A percentile compares a stretch with the other conserved stretches of the same genome.
phyloP scores from a whole-genome alignment of 2,797 vertebrate genomes.

The Lepus townsendii region DNA sequence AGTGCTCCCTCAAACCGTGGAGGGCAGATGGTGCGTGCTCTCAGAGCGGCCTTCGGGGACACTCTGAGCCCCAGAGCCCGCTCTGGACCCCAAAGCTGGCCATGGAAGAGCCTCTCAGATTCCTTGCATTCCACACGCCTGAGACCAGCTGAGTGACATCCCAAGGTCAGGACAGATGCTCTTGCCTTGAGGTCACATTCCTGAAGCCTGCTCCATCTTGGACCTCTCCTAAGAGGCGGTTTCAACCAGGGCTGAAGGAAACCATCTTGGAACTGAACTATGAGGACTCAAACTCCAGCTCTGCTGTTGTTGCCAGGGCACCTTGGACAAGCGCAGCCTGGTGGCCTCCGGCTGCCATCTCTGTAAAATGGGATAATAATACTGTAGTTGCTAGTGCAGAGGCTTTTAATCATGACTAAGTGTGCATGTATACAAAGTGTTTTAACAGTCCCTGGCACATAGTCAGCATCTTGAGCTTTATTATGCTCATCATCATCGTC shows the following conservation, averaged over 20 bases:
- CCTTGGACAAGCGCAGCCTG: background rate
- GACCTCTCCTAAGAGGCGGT: background rate
- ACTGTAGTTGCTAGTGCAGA: background rate
- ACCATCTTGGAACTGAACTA: background rate
- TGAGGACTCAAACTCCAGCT: background rate
- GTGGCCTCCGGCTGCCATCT: background rate
- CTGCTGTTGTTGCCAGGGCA: background rate
- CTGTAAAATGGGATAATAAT: background rate
- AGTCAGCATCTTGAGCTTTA: background rate
- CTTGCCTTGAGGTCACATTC: background rate
- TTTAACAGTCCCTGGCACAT: background rate
- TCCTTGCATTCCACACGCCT: background rate
- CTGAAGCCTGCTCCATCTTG: background rate
- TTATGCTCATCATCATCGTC: background rate
- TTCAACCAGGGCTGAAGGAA: background rate
- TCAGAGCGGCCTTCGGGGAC: background rate
- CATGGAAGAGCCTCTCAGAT: background rate
- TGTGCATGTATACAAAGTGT: background rate
- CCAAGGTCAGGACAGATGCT: background rate
- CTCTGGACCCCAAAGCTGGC: background rate
- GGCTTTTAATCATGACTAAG: background rate
- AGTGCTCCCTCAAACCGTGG: rapidly evolving
- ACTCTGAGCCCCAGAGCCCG: background rate
- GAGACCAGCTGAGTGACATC: background rate
- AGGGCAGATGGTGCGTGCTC: rapidly evolving